phyloP scores from a whole-genome alignment of 2,797 vertebrate species.

The Loris lydekkerianus region DNA sequence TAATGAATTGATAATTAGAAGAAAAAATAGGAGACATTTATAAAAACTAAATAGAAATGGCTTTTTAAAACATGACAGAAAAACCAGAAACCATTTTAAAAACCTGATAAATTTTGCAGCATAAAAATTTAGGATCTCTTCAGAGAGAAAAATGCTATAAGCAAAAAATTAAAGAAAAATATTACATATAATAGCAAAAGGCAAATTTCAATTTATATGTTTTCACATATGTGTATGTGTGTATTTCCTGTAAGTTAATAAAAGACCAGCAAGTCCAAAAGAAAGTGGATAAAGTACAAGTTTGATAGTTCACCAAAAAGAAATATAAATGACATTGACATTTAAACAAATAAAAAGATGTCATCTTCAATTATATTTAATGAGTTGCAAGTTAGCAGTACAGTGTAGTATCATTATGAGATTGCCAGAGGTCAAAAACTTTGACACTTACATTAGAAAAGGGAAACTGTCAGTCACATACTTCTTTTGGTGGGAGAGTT shows the following conservation, averaged over 20 bases:
- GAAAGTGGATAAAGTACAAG: background rate
- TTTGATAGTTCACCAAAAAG: constrained; percentile 25
- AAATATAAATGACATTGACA: constrained; percentile 10
- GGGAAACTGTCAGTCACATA: background rate
- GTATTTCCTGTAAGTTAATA: background rate
- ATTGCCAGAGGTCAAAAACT: background rate
- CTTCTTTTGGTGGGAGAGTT: background rate
- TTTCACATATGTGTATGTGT: background rate
- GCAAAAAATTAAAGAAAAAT: constrained; percentile 61
- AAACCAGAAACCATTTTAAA: constrained; percentile 32
- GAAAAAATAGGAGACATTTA: background rate
- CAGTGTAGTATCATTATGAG: background rate
- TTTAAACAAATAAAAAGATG: constrained; percentile 19
- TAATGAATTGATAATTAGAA: constrained; percentile 30
- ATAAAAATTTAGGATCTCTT: constrained; percentile 36
- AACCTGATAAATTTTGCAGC: background rate
- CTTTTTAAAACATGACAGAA: constrained; percentile 30
- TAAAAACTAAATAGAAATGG: background rate
- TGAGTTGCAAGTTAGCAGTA: constrained; percentile 9
- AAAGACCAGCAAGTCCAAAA: background rate
- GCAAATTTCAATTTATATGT: background rate
- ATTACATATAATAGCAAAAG: background rate
- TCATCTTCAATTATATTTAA: constrained; percentile 28
- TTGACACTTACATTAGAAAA: background rate
- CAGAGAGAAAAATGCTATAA: background rate